These are phyloP conservation scores for Dasypolia templi DNA, from an alignment of 2,888 invertebrate genomes.

Conservation along the genomic window DNA sequence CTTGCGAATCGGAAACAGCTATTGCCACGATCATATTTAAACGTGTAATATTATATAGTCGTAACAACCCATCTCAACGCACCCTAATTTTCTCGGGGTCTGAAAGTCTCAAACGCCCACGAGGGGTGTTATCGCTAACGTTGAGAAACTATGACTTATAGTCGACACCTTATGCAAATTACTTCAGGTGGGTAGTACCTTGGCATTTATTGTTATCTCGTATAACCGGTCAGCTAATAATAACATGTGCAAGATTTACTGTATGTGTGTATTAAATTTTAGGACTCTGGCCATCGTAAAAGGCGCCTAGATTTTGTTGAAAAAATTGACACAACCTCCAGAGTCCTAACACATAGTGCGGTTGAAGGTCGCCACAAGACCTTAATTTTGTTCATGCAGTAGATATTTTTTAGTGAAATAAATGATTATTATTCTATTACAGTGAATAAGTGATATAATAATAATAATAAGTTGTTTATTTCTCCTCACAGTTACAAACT, in stretches of 20 bases:
- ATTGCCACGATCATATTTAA: background rate
- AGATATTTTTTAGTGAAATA: background rate
- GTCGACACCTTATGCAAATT: conserved; percentile 1
- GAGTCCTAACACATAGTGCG: background rate
- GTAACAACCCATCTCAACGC: background rate
- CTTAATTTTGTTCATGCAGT: background rate
- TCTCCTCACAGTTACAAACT: too few relatives aligned
- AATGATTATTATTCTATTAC: background rate
- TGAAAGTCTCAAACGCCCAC: background rate
- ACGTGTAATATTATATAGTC: background rate
- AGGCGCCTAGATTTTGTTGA: background rate
- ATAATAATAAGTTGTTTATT: too few relatives aligned
- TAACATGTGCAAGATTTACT: background rate
- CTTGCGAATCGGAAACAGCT: background rate
- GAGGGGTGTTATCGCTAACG: background rate
- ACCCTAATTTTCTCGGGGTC: background rate
- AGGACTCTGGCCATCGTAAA: background rate
- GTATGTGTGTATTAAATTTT: background rate
- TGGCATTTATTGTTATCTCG: conserved; percentile 21
- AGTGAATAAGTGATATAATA: too few relatives aligned
- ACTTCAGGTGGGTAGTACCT: conserved; percentile 15
- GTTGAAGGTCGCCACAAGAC: background rate
- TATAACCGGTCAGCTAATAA: conserved; percentile 4
- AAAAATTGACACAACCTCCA: background rate
- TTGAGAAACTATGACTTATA: background rate